A percentile compares a stretch with the other conserved stretches of the same genome.
Evolutionary conservation across 1,140 invertebrate genomes (phyloP).

Genomic region (Phenacoccus solenopsis): DNA sequence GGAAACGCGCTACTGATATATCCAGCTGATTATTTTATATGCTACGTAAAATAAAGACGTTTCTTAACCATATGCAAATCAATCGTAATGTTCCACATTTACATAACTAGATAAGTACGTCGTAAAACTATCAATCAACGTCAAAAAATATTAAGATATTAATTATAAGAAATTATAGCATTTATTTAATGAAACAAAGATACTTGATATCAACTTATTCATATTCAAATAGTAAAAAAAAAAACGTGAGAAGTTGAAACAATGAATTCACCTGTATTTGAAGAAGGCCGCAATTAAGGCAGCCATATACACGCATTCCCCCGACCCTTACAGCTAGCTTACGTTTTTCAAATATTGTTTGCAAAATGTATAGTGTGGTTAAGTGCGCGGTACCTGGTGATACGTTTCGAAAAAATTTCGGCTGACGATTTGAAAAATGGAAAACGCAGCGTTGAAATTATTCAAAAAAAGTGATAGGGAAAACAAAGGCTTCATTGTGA

Average conservation of each 20-base stretch:
- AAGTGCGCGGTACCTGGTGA: neutral
- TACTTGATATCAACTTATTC: neutral
- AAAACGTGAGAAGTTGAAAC: neutral
- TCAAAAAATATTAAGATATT: conserved; percentile 5
- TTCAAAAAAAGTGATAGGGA: conserved; percentile 27
- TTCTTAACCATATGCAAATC: too few species aligned
- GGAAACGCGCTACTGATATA: too few species aligned
- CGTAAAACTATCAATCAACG: neutral
- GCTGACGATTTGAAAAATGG: conserved; percentile 22
- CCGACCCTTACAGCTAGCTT: neutral
- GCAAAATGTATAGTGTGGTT: neutral
- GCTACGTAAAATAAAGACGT: too few species aligned
- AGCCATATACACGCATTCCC: neutral
- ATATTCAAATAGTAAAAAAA: conserved; percentile 6
- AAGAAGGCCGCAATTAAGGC: conserved; percentile 8
- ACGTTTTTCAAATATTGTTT: neutral
- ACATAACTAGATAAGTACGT: neutral
- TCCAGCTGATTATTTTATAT: too few species aligned
- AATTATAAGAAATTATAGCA: neutral
- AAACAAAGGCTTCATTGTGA: conserved; percentile 28
- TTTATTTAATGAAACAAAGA: neutral
- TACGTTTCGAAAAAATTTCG: neutral
- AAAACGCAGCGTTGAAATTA: conserved; percentile 24
- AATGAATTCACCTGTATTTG: neutral
- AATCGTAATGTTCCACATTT: too few species aligned